Base-by-base conservation (phyloP, 1,140 invertebrate species). In the Heliothis subflexa region DNA sequence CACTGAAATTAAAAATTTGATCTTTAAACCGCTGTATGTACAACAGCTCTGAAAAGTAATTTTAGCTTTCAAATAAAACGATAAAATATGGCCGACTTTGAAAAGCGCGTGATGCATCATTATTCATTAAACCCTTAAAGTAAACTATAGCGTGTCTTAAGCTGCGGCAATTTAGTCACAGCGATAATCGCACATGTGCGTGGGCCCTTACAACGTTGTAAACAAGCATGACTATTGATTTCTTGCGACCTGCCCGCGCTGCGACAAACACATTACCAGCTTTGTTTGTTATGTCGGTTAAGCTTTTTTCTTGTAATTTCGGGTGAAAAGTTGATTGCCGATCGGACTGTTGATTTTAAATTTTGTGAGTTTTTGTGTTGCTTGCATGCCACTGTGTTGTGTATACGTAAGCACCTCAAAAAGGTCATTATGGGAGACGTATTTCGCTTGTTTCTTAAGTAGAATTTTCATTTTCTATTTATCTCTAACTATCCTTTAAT, bases 171-270 rank as follows among this genome's bases (percentile, higher is more conserved):
- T 71, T 25, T 18, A 33, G 68, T 71, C 68, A 25, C 68, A 54
- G 50, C 68, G 50, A 71, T 71, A 71, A 71, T 71, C 68, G 68
- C 68, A 71, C 25, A 55, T 71, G 68, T 71, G 68, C 50, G 68
- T 71, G 68, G 21, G 66, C 40, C 33, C 68, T 71, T 55, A 55
- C 21, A 12, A 18, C 11, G 25, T 71, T 71, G 68, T 71, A 71
- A 71, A 71, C 68, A 71, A 71, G 68, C 68, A 50, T 47, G 62
- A 66, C 68, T 71, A 71, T 71, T 55, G 68, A 71, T 71, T 71
- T 71, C 68, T 71, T 25, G 68, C 49, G 50, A 40, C 14, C 68
- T n/a, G 25, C 25, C 28, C 50, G 50, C 68, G 49, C 45, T 55
- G 68, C 68, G 49, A 71, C 68, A 55, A 71, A 55, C 68, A 66